Evolutionary conservation across 1,140 invertebrate species (phyloP), one percentile per base, ranked within the genome.

Genomic region (Saccostrea cuccullata): DNA sequence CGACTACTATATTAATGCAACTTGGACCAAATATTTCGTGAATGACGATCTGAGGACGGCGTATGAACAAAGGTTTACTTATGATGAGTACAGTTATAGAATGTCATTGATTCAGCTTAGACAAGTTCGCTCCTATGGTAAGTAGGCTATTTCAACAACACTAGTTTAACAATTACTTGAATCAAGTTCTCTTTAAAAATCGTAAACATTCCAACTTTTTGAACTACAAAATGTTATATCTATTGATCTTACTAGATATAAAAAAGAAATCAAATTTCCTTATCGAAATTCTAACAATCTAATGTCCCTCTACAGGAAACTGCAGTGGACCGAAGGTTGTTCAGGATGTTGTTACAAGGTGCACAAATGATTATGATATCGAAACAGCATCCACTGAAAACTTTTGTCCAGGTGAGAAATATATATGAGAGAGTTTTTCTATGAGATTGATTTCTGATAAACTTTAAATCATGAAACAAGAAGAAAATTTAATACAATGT

Each of bases 111-210:
- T 89, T 12, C 84, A 83, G 30, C 36, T 91, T 56, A 64, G 86
- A 23, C 91, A 92, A 82, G 82, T 83, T 55, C 56, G 91, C 11
- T 85, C 89, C n/a, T 56, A 56, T 84, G 88, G 86, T 89, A 85
- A 36, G 70, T 64, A 47, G 9, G 9, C 47, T 3, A 47, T 3
- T 47, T 47, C 47, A 47, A 47, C 47, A 47, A 47, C 9, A 9
- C 47, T 9, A 47, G 9, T 64, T 20, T n/a, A 64, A 64, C 17
- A 64, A 64, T 64, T 64, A 20, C 58, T 64, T 20, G 9, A 47
- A 6, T 8, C 6, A 0, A 47, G 9, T 47, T 8, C 1, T 47
- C 47, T 47, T 36, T 47, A 47, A 47, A 47, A 47, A 47, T 47
- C 47, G 47, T 47, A 47, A 47, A 47, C 5, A 9, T 47, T 47